These are phyloP conservation scores for Chloromyia formosa DNA, from an alignment of 2,888 invertebrate genomes.

Conservation along the genomic window DNA sequence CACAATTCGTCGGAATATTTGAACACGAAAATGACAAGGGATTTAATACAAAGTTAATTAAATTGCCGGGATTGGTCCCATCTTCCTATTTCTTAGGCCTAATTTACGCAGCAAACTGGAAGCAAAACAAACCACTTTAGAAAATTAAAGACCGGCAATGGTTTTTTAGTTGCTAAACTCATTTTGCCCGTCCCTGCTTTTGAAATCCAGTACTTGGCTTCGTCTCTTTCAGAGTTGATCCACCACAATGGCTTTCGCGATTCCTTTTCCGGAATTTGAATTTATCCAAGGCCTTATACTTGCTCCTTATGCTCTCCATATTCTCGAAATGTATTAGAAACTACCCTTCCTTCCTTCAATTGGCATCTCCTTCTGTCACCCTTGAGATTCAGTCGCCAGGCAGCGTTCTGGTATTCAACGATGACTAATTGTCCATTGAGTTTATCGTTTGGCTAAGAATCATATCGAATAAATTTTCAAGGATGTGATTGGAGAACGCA, in stretches of 20 bases:
- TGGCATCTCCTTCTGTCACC: too few relatives aligned
- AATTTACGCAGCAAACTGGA: slow-evolving; percentile 13
- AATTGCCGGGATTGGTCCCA: slow-evolving; percentile 1
- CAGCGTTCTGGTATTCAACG: slow-evolving; percentile 15
- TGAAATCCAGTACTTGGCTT: neutral
- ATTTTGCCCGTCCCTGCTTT: neutral
- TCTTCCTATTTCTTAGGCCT: neutral
- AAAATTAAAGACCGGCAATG: slow-evolving; percentile 25
- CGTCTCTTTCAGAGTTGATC: neutral
- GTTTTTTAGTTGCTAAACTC: neutral
- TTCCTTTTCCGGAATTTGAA: too few relatives aligned
- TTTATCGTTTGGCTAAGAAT: slow-evolving; percentile 36
- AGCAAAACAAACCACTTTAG: slow-evolving; percentile 30
- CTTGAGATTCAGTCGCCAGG: neutral
- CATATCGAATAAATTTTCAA: slow-evolving; percentile 36
- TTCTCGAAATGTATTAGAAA: neutral
- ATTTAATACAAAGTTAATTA: slow-evolving; percentile 37
- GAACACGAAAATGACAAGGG: slow-evolving; percentile 30
- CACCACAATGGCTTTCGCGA: neutral
- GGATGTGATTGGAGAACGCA: slow-evolving; percentile 5
- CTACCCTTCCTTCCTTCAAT: neutral
- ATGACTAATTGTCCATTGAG: slow-evolving; percentile 33
- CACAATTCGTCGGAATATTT: slow-evolving; percentile 10
- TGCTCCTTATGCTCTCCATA: neutral
- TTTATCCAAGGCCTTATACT: slow-evolving; percentile 4